Evolutionary conservation across 2,888 invertebrate species (phyloP).

Genomic region (Metalampra italica): DNA sequence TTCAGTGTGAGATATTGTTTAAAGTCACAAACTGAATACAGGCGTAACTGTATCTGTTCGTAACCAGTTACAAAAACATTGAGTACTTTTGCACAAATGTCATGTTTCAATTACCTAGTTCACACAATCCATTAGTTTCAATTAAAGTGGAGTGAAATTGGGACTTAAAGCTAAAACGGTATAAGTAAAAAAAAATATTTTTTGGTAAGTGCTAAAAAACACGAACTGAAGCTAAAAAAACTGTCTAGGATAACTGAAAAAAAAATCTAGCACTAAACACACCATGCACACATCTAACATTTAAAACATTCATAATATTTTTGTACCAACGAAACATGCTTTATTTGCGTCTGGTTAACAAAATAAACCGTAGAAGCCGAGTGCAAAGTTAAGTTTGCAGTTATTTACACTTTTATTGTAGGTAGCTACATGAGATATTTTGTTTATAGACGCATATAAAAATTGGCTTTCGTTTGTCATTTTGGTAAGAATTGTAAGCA

Average conservation of each 20-base stretch:
- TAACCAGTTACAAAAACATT: too few relatives aligned
- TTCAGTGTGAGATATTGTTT: too few relatives aligned
- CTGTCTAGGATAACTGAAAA: background rate
- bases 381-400: too few relatives aligned
- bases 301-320: background rate
- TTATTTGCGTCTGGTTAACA: background rate
- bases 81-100: too few relatives aligned
- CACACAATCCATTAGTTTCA: background rate
- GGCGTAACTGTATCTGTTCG: too few relatives aligned
- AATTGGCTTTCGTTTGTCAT: too few relatives aligned
- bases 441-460: background rate
- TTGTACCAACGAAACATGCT: background rate
- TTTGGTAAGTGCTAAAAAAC: constrained; percentile 22
- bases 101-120: too few relatives aligned
- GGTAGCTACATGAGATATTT: too few relatives aligned
- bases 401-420: too few relatives aligned
- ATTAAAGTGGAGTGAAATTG: background rate
- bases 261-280: constrained; percentile 3
- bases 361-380: too few relatives aligned
- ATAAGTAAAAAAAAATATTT: constrained; percentile 6
- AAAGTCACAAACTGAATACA: too few relatives aligned
- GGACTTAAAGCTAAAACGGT: constrained; percentile 4
- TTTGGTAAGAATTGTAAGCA: too few relatives aligned
- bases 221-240: constrained; percentile 18
- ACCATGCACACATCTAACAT: constrained; percentile 1